Evolutionary conservation across 2,113 vertebrate genomes (phyloP), one percentile per base, ranked within the genome.

Genomic region (Elgaria multicarinata): DNA sequence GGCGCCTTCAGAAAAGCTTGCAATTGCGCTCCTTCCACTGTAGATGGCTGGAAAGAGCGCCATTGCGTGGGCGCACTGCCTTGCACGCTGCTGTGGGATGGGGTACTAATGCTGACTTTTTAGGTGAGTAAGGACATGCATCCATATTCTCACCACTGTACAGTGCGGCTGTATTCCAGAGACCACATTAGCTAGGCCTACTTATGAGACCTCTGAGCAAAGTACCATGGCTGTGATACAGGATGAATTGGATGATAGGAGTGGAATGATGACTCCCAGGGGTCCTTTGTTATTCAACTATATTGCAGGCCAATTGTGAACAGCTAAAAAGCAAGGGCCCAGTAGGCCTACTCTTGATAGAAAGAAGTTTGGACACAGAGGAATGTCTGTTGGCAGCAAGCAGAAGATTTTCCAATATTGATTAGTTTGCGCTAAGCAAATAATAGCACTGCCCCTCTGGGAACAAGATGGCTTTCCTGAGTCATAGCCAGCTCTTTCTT

Each of bases 371-470:
- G 58, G 72, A 55, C 42, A 66, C 69, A 44, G 8, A 42, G 66
- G 3, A 74, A 44, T n/a, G 33, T 87, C 42, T 79, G 33, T 71
- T 44, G 77, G 36, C 86, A 53, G 33, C 42, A 18, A 50, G 67
- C 53, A 88, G 39, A 62, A 31, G 46, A 10, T 42, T 74, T 66
- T 80, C 62, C 42, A 66, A 42, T 53, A 88, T 66, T 53, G 86
- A 85, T 79, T 72, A 50, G 82, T 74, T 72, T 90, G 53, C 77
- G 82, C 64, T 66, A 53, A 80, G 53, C 86, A 88, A 75, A 85
- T 36, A 88, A 84, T 42, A 77, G 81, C 55, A n/a, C 53, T 24
- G 79, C 53, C 28, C 71, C 53, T 76, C 55, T 44, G 50, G 28
- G 64, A 85, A 85, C 33, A 88, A 81, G 74, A 79, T 44, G 42